Percentiles rank a stretch among this genome's conserved stretches.
Evolutionary conservation across 2,113 vertebrate genomes (phyloP).

Genomic region (Amazona guildingii): DNA sequence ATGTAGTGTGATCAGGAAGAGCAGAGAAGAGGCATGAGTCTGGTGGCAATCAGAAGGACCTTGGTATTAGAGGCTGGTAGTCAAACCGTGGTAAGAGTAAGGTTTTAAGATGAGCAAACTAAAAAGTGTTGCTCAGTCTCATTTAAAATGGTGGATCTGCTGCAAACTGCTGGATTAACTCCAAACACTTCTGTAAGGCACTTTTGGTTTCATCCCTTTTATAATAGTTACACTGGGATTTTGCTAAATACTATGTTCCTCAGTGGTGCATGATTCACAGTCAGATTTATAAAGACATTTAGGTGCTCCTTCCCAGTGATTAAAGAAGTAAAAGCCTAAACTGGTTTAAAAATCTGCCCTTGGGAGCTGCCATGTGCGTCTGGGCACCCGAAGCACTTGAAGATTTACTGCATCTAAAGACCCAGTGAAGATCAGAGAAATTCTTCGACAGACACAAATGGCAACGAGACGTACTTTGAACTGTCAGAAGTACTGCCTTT

Average conservation of each 20-base stretch:
- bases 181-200: background rate
- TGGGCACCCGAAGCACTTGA: background rate
- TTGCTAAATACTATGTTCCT: background rate
- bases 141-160: background rate
- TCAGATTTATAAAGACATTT: slow-evolving; percentile 44
- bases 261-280: background rate
- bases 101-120: background rate
- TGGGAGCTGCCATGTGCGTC: background rate
- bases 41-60: background rate
- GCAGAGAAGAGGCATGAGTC: background rate
- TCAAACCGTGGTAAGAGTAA: background rate
- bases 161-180: slow-evolving; percentile 9
- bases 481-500: background rate
- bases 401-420: background rate
- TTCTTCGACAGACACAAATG: slow-evolving; percentile 16
- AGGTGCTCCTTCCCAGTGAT: slow-evolving; percentile 29
- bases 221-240: background rate
- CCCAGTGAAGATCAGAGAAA: background rate
- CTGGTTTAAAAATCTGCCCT: slow-evolving; percentile 18
- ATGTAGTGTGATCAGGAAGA: rapidly evolving
- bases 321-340: slow-evolving; percentile 35
- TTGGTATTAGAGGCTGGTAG: background rate
- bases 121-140: background rate
- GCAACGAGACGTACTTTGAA: slow-evolving; percentile 4
- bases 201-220: background rate